These are phyloP conservation scores for Heteropelma amictum DNA, from an alignment of 2,888 invertebrate species.

Conservation along the genomic window DNA sequence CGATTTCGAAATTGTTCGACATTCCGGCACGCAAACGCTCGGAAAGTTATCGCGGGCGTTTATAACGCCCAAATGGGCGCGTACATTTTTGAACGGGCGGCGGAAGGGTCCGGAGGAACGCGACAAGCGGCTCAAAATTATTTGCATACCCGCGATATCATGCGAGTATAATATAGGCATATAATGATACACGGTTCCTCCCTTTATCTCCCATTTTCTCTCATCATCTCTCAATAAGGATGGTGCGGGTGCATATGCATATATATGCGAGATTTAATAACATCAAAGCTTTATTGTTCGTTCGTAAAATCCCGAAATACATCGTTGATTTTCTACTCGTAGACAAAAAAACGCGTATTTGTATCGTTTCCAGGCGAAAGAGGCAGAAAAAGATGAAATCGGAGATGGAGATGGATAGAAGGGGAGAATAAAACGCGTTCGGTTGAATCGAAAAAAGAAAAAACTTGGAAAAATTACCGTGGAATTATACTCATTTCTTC, in stretches of 20 bases:
- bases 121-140: conserved; percentile 30
- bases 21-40: conserved; percentile 43
- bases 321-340: conserved; percentile 25
- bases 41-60: conserved; percentile 26
- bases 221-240: background rate
- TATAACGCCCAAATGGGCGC: background rate
- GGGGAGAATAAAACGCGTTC: background rate
- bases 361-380: conserved; percentile 1
- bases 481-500: conserved; percentile 47
- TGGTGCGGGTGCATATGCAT: background rate
- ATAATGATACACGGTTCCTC: background rate
- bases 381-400: background rate
- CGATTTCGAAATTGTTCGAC: conserved; percentile 34
- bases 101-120: conserved; percentile 1
- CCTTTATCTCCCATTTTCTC: background rate
- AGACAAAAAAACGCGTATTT: background rate
- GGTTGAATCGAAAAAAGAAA: conserved; percentile 17
- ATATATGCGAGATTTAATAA: conserved; percentile 32
- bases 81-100: background rate
- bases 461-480: conserved; percentile 28
- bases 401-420: background rate
- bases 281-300: conserved; percentile 24
- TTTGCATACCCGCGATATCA: conserved; percentile 42
- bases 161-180: conserved; percentile 1
- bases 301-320: conserved; percentile 22